Base-by-base conservation (phyloP, 2,113 vertebrate species). In the Etia nguti region DNA sequence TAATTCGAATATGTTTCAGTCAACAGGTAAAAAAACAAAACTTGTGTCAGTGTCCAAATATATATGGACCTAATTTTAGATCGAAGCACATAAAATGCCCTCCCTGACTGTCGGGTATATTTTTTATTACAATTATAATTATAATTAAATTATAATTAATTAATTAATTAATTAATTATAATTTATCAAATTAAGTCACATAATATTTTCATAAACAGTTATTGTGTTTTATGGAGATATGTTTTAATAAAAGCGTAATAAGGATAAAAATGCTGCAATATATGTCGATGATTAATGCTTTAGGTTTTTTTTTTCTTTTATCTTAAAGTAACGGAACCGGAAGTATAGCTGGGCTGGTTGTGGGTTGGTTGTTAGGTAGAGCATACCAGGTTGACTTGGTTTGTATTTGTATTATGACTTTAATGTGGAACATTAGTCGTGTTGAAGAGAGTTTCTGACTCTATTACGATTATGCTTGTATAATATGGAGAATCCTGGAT, bases 361-460 rank as follows among this genome's bases (percentile, higher is more conserved):
- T 4, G 1, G 11, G 8, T 12, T 16, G 4, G 8, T 22, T 55
- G 52, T 31, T 36, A 41, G 29, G 41, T 11, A 60, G 55, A 81
- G 24, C 77, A 20, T 50, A 81, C 31, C 59, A 65, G 29, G 15
- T 9, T 52, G 56, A 60, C 13, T 29, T 54, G 52, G 10, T 22
- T 56, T 41, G 56, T 52, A 86, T 36, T 84, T 80, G 57, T 90
- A 75, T 87, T 89, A 54, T 84, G 83, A 88, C 86, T 89, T 77
- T 81, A 20, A 36, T 65, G 41, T 10, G 10, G 10, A 57, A 12
- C 7, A 22, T 77, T 54, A 52, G 50, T 79, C 83, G 29, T 29
- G 8, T 34, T 80, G 11, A 48, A 84, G 29, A 16, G 4, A 50
- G 38, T 79, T 50, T 22, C 10, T 73, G 31, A 79, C 68, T 52